Conservation (phyloP, 2,888 invertebrate genomes). For the Bellardia pandia region DNA sequence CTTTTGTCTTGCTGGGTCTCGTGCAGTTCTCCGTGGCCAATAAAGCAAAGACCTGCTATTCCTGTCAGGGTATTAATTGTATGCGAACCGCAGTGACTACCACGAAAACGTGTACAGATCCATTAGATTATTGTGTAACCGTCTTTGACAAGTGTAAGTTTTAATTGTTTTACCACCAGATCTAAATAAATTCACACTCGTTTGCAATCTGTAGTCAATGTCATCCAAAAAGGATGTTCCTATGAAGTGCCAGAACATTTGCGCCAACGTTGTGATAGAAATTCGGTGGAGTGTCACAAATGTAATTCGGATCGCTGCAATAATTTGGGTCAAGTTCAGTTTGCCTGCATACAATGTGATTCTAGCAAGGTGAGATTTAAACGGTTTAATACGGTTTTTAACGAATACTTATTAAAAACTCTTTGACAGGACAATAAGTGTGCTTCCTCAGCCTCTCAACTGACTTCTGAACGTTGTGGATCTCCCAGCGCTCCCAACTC, state of each 20-base stretch:
- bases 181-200: background rate
- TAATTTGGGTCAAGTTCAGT: conserved; percentile 78
- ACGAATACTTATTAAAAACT: background rate
- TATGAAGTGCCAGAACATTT: conserved; percentile 78
- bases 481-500: conserved; percentile 80
- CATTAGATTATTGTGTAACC: conserved; percentile 81
- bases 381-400: background rate
- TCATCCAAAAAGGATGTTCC: conserved; percentile 80
- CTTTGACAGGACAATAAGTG: conserved; percentile 77
- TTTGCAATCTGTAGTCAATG: conserved; percentile 57
- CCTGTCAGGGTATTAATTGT: conserved; percentile 80
- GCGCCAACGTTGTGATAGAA: conserved; percentile 77
- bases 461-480: conserved; percentile 77
- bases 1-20: conserved; percentile 14
- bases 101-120: conserved; percentile 77
- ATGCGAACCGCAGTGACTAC: conserved; percentile 76
- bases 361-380: conserved; percentile 76
- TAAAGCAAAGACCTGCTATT: conserved; percentile 77
- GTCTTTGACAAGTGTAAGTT: conserved; percentile 80
- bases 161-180: background rate
- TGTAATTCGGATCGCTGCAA: conserved; percentile 81
- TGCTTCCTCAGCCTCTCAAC: conserved; percentile 72
- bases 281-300: conserved; percentile 78
- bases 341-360: conserved; percentile 80
- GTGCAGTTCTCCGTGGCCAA: conserved; percentile 72